Percentiles rank a stretch among this genome's conserved stretches.
Conservation (phyloP, 2,113 vertebrate species). For the Ictalurus furcatus region DNA sequence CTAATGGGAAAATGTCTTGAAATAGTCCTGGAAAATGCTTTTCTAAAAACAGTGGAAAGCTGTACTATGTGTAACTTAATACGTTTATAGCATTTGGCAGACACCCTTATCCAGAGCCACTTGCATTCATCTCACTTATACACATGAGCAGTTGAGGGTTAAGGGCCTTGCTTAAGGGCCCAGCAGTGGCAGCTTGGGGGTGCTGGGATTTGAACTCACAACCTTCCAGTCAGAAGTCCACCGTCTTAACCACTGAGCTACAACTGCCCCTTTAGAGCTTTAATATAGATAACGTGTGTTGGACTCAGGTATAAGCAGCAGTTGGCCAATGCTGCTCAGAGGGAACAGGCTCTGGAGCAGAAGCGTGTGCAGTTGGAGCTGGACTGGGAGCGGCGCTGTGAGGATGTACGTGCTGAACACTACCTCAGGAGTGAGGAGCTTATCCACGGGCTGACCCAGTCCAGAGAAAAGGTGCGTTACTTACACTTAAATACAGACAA, state of each 20-base stretch:
- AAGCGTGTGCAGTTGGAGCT: constrained; percentile 73
- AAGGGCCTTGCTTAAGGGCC: too few relatives aligned
- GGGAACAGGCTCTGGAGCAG: constrained; percentile 72
- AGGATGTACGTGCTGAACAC: constrained; percentile 66
- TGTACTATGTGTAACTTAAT: neutral
- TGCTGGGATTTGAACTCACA: too few relatives aligned
- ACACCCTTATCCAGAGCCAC: too few relatives aligned
- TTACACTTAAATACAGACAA: constrained; percentile 1
- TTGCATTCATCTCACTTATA: too few relatives aligned
- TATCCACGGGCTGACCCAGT: constrained; percentile 68
- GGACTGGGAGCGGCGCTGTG: constrained; percentile 78
- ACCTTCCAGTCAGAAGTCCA: too few relatives aligned
- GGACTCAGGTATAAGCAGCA: constrained; percentile 78
- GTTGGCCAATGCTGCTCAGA: constrained; percentile 65
- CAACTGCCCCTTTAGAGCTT: too few relatives aligned
- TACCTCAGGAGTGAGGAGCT: constrained; percentile 76
- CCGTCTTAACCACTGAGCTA: too few relatives aligned
- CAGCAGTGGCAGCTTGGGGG: too few relatives aligned
- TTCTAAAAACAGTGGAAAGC: neutral
- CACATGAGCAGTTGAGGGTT: too few relatives aligned
- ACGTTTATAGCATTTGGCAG: too few relatives aligned
- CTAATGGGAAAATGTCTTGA: neutral
- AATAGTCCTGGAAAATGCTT: neutral
- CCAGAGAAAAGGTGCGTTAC: constrained; percentile 76
- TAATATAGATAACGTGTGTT: neutral